phyloP scores from a whole-genome alignment of 2,888 invertebrate genomes.

The Noctua janthina region DNA sequence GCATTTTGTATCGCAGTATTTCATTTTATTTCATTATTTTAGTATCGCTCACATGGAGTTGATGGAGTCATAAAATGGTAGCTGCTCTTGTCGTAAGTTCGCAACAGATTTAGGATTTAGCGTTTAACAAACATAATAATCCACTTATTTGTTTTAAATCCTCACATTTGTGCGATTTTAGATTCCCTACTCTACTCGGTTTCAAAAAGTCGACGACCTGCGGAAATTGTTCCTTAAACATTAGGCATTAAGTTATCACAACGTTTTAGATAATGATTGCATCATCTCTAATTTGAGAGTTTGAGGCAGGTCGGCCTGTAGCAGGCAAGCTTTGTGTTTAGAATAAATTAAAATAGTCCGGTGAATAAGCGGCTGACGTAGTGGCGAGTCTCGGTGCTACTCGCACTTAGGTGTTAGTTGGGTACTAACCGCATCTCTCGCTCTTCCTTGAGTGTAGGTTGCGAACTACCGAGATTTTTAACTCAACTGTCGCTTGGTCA shows the following conservation, averaged over 20 bases:
- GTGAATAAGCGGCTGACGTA: conserved; percentile 78
- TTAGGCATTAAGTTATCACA: conserved; percentile 12
- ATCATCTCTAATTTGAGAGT: conserved; percentile 59
- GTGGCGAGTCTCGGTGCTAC: conserved; percentile 33
- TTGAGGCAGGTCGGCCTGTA: conserved; percentile 62
- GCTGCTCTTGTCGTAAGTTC: conserved; percentile 9
- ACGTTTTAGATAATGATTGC: conserved; percentile 54
- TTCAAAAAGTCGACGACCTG: conserved; percentile 32
- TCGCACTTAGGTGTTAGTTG: conserved; percentile 41
- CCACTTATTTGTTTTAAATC: not conserved
- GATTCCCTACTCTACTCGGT: not conserved
- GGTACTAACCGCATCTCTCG: conserved; percentile 35
- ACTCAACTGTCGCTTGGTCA: not conserved
- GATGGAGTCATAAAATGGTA: conserved; percentile 2
- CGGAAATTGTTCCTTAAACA: conserved; percentile 13
- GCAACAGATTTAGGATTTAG: conserved; percentile 7
- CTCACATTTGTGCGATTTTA: not conserved
- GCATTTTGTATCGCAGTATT: not conserved
- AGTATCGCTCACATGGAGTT: conserved; percentile 16
- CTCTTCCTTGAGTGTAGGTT: conserved; percentile 30
- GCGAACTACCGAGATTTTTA: conserved; percentile 15
- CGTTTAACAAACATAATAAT: conserved; percentile 5
- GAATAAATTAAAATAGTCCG: conserved; percentile 84
- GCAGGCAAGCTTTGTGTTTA: conserved; percentile 80
- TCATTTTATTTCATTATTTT: no score